Percentiles rank a stretch among this genome's conserved stretches.
These are phyloP conservation scores for Tachysurus vachellii DNA, from an alignment of 2,113 vertebrate species.

Conservation along the genomic window DNA sequence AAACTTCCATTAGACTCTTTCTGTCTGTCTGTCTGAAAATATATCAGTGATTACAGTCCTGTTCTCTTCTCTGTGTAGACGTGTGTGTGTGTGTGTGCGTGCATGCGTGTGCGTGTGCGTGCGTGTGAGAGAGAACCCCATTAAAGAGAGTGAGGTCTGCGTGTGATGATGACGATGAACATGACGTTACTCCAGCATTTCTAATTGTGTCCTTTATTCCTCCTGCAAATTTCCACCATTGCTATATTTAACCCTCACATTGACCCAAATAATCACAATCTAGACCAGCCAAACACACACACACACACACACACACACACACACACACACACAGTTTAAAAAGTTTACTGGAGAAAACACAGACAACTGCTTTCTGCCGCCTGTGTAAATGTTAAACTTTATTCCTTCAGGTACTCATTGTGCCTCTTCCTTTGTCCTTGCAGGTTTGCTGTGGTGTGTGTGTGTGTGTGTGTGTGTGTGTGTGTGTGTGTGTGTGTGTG, in stretches of 20 bases:
- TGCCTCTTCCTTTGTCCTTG: constrained; percentile 32
- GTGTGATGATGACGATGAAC: not conserved
- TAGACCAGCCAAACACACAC: constrained; percentile 10
- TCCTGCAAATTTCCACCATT: constrained; percentile 15
- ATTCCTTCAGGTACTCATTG: not conserved
- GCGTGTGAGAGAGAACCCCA: not conserved
- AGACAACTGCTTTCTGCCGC: not conserved
- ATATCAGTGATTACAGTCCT: not conserved
- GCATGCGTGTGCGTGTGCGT: constrained; percentile 15
- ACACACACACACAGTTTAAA: constrained; percentile 1
- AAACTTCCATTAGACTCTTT: not conserved
- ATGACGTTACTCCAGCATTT: not conserved
- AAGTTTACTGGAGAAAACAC: not conserved
- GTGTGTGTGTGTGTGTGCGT: constrained; percentile 5
- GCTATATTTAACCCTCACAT: constrained; percentile 38
- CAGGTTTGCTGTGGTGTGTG: constrained; percentile 35
- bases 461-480: not conserved
- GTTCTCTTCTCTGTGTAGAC: not conserved
- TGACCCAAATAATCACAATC: constrained; percentile 42
- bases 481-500: constrained; percentile 23
- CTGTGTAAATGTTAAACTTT: not conserved
- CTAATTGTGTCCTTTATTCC: constrained; percentile 16
- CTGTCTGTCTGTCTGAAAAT: not conserved
- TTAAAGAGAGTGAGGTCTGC: not conserved
- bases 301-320: constrained; percentile 13